Conservation (phyloP, 2,888 invertebrate genomes). For the Drosophila falleni region DNA sequence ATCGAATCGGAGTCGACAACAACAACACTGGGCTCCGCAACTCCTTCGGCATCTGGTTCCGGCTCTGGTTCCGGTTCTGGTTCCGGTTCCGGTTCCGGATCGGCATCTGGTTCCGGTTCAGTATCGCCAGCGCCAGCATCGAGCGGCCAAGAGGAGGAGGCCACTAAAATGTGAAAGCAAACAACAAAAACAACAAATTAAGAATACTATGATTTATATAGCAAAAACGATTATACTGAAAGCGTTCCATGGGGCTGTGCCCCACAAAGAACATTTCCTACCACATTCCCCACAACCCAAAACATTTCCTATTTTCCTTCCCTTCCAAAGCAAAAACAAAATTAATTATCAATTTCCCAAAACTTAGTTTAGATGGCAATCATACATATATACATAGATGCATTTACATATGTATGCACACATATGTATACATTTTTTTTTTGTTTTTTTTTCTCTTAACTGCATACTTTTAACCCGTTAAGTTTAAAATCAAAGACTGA, state of each 20-base stretch:
- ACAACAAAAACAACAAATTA: constrained; percentile 1
- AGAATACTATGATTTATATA: constrained; percentile 24
- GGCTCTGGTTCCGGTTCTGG: no score
- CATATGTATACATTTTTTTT: constrained; percentile 23
- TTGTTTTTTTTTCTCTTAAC: constrained; percentile 33
- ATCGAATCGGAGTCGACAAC: constrained; percentile 40
- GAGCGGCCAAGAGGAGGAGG: constrained; percentile 50
- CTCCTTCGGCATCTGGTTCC: constrained; percentile 6
- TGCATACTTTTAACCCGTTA: constrained; percentile 68
- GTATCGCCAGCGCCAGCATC: constrained; percentile 47
- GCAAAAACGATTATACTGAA: constrained; percentile 50
- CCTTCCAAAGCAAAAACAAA: constrained; percentile 7
- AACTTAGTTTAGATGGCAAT: constrained; percentile 40
- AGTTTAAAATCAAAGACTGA: constrained; percentile 75
- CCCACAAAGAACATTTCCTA: constrained; percentile 55
- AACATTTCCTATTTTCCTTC: constrained; percentile 5
- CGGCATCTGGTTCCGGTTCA: constrained; percentile 37
- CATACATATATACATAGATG: constrained; percentile 16
- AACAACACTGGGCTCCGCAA: constrained; percentile 5
- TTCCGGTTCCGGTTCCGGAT: constrained; percentile 26
- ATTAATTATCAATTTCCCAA: constrained; percentile 39
- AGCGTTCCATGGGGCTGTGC: constrained; percentile 60
- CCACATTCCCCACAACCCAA: constrained; percentile 44
- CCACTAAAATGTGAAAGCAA: constrained; percentile 38
- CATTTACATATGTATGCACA: constrained; percentile 9